Evolutionary conservation across 1,140 invertebrate genomes (phyloP), one percentile per base, ranked within the genome.

Genomic region (Portunus trituberculatus): DNA sequence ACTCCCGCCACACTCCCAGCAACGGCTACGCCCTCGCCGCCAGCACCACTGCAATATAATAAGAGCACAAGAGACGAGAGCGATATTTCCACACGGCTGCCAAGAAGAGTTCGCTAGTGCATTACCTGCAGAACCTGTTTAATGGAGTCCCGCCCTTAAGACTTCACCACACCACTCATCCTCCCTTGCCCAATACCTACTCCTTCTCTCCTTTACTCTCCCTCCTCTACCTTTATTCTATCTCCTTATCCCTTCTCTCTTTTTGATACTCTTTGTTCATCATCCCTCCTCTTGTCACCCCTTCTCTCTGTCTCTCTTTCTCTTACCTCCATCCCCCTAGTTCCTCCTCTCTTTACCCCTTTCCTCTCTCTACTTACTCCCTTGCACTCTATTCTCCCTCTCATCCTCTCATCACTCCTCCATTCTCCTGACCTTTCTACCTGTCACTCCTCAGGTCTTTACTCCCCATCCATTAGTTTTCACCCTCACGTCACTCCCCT

Each of bases 81-180:
- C 20, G 25, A n/a, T 76, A 76, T 76, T 76, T 2, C 67, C 67
- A 76, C 67, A 76, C 67, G 67, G 67, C 67, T 76, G n/a, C 67
- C 67, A 76, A 76, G 67, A 76, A 76, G 67, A 2, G 20, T n/a
- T n/a, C 67, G 25, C 12, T n/a, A 76, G 20, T 7, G 67, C 25
- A 76, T n/a, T 25, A 76, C 67, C 67, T 76, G 67, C 67, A 76
- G 67, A 76, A 76, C 67, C 67, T 25, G 67, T 76, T 76, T 76
- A 20, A n/a, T 76, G 67, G 6, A n/a, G 67, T n/a, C 67, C 20
- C 67, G 67, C 67, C 20, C 25, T 76, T 20, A n/a, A 76, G 67
- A n/a, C 67, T n/a, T 7, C 67, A n/a, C 67, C 16, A 25, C 67
- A 76, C 67, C 25, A n/a, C 4, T n/a, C 67, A 12, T 59, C 67